These are phyloP conservation scores for Ancistrus triradiatus DNA, from an alignment of 2,113 vertebrate genomes.

Conservation along the genomic window DNA sequence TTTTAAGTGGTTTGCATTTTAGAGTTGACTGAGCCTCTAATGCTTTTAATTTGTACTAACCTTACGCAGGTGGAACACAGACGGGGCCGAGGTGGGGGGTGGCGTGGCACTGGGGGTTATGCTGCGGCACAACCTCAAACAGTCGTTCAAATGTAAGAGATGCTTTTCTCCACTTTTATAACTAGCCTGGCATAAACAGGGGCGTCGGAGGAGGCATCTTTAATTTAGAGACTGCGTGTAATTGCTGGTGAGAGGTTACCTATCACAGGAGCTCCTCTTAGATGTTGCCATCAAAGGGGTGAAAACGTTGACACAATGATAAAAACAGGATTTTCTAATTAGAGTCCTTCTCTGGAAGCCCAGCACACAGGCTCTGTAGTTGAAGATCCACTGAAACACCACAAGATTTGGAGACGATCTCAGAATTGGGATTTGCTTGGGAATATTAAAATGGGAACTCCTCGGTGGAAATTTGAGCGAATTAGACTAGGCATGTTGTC, in stretches of 20 bases:
- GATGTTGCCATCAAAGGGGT: slow-evolving; percentile 49
- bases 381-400: no score
- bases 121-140: background rate
- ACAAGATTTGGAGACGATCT: no score
- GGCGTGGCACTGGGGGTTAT: no score
- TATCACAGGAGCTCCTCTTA: slow-evolving; percentile 38
- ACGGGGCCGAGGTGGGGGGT: background rate
- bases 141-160: background rate
- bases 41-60: no score
- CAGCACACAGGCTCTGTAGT: background rate
- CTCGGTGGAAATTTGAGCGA: no score
- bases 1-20: no score
- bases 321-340: slow-evolving; percentile 38
- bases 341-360: slow-evolving; percentile 24
- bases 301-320: slow-evolving; percentile 43
- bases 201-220: slow-evolving; percentile 38
- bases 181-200: slow-evolving; percentile 25
- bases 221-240: slow-evolving; percentile 47
- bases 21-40: no score
- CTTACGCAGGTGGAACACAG: no score
- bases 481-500: no score
- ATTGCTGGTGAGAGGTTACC: slow-evolving; percentile 42
- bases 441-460: no score
- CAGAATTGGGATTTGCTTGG: background rate
- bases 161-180: slow-evolving; percentile 20